Percentiles rank a stretch among this genome's conserved stretches.
Evolutionary conservation across 2,888 invertebrate species (phyloP).

Genomic region (Macaria liturata): DNA sequence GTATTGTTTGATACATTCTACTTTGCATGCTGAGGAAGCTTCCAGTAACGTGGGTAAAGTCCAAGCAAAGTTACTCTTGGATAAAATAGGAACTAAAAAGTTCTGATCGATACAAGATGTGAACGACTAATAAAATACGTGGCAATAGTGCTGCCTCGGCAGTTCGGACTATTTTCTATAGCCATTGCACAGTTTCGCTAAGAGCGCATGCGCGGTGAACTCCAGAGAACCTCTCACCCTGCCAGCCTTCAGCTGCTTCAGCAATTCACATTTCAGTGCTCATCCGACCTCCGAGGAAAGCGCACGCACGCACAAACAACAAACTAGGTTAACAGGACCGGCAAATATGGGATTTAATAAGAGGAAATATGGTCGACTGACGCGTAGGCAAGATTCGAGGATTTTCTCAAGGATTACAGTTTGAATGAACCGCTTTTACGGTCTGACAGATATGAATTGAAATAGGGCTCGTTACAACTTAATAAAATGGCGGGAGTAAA

Average conservation of each 20-base stretch:
- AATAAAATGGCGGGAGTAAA: conserved; percentile 10
- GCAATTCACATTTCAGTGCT: conserved; percentile 28
- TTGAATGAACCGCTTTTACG: conserved; percentile 18
- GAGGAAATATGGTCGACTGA: conserved; percentile 19
- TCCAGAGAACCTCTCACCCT: conserved; percentile 25
- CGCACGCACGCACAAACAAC: conserved; percentile 10
- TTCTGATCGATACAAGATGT: no score
- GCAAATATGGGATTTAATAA: conserved; percentile 30
- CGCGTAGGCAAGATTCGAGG: conserved; percentile 21
- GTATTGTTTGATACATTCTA: no score
- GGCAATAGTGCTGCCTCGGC: no score
- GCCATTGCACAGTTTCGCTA: conserved; percentile 4
- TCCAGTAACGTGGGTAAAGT: no score
- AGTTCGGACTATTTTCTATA: no score
- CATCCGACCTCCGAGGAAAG: conserved; percentile 14
- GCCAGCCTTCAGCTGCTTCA: conserved; percentile 22
- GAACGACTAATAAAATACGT: no score
- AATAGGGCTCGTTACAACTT: conserved; percentile 12
- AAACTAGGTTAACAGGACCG: conserved; percentile 30
- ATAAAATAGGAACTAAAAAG: no score
- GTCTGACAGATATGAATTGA: conserved; percentile 14
- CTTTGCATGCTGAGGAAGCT: no score
- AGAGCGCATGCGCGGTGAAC: conserved; percentile 40
- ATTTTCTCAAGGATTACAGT: conserved; percentile 22
- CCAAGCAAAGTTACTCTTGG: no score